Conservation (phyloP, 1,140 invertebrate genomes). For the Sogatella furcifera region DNA sequence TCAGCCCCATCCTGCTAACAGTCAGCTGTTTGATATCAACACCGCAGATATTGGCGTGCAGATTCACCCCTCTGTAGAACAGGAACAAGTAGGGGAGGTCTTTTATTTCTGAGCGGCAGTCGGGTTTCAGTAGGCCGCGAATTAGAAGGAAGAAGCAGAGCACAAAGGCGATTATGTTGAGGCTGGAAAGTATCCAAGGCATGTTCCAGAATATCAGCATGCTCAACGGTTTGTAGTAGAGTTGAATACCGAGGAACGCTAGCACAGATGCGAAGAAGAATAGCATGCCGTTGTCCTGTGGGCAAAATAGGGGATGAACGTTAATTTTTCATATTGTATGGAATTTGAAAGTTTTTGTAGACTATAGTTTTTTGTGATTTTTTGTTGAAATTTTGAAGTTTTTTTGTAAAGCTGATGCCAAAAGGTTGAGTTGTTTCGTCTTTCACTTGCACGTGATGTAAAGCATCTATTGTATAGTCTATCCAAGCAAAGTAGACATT, state of each 20-base stretch:
- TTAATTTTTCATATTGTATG: no score
- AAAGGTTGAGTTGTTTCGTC: no score
- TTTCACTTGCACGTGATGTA: no score
- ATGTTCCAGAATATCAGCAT: conserved; percentile 35
- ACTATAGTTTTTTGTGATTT: no score
- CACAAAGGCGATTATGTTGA: conserved; percentile 39
- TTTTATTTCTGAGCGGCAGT: background rate
- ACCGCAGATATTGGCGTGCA: conserved; percentile 41
- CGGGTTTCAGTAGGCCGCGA: conserved; percentile 32
- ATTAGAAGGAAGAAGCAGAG: conserved; percentile 38
- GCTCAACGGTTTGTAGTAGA: conserved; percentile 24
- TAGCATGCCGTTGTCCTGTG: conserved; percentile 40
- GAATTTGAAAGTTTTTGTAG: no score
- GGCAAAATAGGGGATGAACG: conserved; percentile 9
- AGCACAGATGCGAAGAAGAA: conserved; percentile 37
- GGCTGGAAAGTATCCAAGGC: conserved; percentile 37
- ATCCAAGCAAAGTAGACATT: no score
- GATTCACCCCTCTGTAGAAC: conserved; percentile 47
- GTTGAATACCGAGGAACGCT: conserved; percentile 28
- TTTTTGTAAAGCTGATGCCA: no score
- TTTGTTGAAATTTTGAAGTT: no score
- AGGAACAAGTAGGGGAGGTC: conserved; percentile 36
- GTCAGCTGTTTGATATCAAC: conserved; percentile 39
- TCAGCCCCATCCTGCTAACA: conserved; percentile 43
- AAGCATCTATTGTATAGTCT: no score